Base-by-base conservation (phyloP, 2,113 vertebrate species). In the Phalacrocorax carbo region DNA sequence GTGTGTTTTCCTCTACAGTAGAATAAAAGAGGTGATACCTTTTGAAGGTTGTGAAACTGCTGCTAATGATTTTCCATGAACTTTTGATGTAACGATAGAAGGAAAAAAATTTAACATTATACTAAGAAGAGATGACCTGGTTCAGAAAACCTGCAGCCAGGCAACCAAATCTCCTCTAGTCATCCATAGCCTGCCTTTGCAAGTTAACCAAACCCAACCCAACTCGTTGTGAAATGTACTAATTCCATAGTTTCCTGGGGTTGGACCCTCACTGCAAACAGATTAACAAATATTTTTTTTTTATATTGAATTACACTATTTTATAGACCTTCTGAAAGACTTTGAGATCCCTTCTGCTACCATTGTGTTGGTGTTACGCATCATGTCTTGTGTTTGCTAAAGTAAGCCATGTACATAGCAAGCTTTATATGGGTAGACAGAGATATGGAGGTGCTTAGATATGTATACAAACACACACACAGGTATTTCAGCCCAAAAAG, bases 341-440 rank as follows among this genome's bases (percentile, higher is more conserved):
- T 58, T 54, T 40, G 15, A 46, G 9, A 26, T 66, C 4, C 5
- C 5, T 54, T 40, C 38, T 1, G 0, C 14, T 26, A 29, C 21
- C 15, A 12, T 29, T 61, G 3, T 0, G 1, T 12, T 38, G 13
- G 27, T 23, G 3, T 40, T 57, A 30, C 8, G 13, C 46, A 40
- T 40, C 16, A 40, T 27, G 19, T 36, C 21, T 40, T 46, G 5
- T 11, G 2, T 49, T 70, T 77, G 26, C 11, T 80, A 66, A 38
- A 76, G 23, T 0, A 0, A 68, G 42, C 1, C 1, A 0, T 6
- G 21, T 18, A 21, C 6, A 7, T 26, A 55, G 60, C 0, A 1
- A 72, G 34, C 0, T 64, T 88, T 55, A 5, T 3, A 32, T 7
- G 6, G 5, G 21, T 17, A 79, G 17, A n/a, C 12, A 48, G 38